phyloP scores from a whole-genome alignment of 2,797 vertebrate genomes.

The Gymnothorax javanicus region DNA sequence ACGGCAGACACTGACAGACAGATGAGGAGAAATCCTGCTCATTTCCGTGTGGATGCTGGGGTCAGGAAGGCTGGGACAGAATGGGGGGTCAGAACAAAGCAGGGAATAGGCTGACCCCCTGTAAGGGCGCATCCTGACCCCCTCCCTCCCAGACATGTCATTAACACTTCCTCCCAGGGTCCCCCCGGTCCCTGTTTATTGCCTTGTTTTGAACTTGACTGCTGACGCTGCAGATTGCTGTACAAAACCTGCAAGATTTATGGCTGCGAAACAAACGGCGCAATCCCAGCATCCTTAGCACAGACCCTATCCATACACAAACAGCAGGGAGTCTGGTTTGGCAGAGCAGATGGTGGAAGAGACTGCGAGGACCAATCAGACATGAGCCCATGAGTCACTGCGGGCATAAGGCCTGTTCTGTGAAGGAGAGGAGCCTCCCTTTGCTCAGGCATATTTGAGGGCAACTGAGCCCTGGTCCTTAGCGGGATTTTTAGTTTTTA shows the following conservation, averaged over 20 bases:
- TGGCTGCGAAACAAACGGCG: slow-evolving; percentile 8
- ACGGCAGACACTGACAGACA: slow-evolving; percentile 63
- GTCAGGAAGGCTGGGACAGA: slow-evolving; percentile 64
- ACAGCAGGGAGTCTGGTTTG: neutral
- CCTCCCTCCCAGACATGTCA: slow-evolving; percentile 54
- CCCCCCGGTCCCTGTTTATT: slow-evolving; percentile 70
- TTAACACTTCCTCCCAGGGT: slow-evolving; percentile 69
- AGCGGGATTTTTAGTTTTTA: neutral
- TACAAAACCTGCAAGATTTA: slow-evolving; percentile 26
- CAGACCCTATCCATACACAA: no score
- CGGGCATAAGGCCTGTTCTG: neutral
- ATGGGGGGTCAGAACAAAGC: slow-evolving; percentile 65
- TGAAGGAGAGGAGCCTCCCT: neutral
- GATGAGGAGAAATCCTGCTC: slow-evolving; percentile 13
- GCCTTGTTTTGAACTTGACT: slow-evolving; percentile 71
- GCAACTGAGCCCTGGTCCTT: neutral
- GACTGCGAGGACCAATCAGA: neutral
- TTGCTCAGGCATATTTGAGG: neutral
- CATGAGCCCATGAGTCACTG: neutral
- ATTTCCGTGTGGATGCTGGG: slow-evolving; percentile 71
- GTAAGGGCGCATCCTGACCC: slow-evolving; percentile 70
- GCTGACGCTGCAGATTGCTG: slow-evolving; percentile 66
- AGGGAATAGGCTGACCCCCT: slow-evolving; percentile 63
- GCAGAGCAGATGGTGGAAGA: neutral
- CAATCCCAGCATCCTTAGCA: neutral